phyloP scores from a whole-genome alignment of 2,888 invertebrate genomes.

The Tiphia femorata region DNA sequence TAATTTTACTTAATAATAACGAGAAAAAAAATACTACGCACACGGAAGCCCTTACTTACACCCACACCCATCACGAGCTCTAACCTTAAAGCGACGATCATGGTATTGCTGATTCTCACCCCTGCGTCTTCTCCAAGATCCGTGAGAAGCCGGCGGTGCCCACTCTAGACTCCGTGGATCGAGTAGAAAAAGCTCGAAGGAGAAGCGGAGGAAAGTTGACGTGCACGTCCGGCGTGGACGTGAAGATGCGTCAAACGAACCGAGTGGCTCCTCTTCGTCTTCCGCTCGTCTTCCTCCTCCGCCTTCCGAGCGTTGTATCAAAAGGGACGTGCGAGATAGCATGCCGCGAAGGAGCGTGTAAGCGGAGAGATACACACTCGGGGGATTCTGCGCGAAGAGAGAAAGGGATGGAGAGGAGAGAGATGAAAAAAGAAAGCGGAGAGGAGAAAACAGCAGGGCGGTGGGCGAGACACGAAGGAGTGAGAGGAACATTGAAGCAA shows the following conservation, averaged over 20 bases:
- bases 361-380: conserved; percentile 25
- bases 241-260: background rate
- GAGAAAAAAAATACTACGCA: too few species aligned
- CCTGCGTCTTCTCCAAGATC: too few species aligned
- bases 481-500: background rate
- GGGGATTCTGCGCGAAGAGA: conserved; percentile 19
- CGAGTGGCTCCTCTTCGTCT: background rate
- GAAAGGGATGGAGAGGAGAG: conserved; percentile 3
- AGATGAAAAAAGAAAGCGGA: background rate
- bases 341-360: conserved; percentile 30
- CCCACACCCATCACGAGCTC: too few species aligned
- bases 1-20: too few species aligned
- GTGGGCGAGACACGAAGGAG: conserved; percentile 8
- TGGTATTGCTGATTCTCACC: too few species aligned
- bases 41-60: too few species aligned
- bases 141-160: too few species aligned
- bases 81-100: too few species aligned
- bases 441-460: conserved; percentile 1
- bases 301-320: background rate
- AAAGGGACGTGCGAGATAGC: conserved; percentile 17
- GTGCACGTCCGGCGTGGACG: too few species aligned
- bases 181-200: too few species aligned
- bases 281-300: background rate
- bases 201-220: too few species aligned
- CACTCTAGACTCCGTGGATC: too few species aligned